Evolutionary conservation across 1,140 invertebrate genomes (phyloP), one percentile per base, ranked within the genome.

Genomic region (Acromyrmex echinatior): DNA sequence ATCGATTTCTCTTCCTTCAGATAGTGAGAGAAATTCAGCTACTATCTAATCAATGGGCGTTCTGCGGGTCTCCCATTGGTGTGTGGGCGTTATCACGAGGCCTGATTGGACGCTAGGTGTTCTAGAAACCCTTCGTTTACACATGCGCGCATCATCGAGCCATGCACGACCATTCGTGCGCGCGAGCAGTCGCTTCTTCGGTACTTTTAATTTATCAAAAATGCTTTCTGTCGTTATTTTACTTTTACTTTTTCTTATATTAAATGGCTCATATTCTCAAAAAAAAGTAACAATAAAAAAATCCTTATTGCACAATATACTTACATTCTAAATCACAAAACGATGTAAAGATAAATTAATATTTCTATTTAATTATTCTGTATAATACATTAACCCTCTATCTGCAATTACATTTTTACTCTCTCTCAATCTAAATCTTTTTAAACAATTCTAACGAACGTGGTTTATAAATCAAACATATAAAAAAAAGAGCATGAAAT

Each of bases 1-100:
- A 92, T 93, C 89, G 91, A 93, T 94, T 92, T 93, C 89, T 93
- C 87, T 93, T 88, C 86, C 82, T 78, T 31, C 25, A 87, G 56
- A 58, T 25, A 65, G 39, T 21, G 35, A 84, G 88, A 86, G 78
- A 89, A 84, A 92, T 92, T 91, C 90, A 89, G 88, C 80, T 91
- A 85, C 85, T 92, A 92, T 93, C 93, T 95, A 95, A 95, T 95
- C 94, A 94, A 92, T 94, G 94, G 94, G 94, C 94, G 94, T 94
- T 92, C 87, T 94, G 85, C 86, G 86, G 87, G 89, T 92, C 92
- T 91, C 92, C 88, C 87, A 94, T 95, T 95, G 93, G 94, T 86
- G 90, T 92, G 93, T 93, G 93, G 94, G 94, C 94, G 94, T 94
- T 93, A 93, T 94, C 92, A 88, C 73, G 73, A 68, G 60, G 25